Evolutionary conservation across 1,140 invertebrate species (phyloP).

Genomic region (Achatina immaculata): DNA sequence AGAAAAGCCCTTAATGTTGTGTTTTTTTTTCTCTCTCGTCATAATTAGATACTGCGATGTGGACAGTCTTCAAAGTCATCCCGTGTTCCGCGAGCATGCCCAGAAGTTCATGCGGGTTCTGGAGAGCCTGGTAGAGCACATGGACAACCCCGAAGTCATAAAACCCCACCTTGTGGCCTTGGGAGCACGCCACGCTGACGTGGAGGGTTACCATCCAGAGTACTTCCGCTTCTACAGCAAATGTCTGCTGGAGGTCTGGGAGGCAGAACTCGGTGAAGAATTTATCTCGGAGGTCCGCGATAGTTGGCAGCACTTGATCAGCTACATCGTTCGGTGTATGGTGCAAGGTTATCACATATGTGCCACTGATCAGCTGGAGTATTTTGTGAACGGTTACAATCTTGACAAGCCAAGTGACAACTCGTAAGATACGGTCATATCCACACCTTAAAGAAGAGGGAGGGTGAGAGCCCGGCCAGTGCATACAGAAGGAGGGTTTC

Average conservation of each 20-base stretch:
- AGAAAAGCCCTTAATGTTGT: too few relatives aligned
- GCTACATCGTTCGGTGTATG: conserved; percentile 51
- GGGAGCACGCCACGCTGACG: conserved; percentile 56
- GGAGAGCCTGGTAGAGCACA: conserved; percentile 52
- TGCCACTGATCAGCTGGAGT: conserved; percentile 41
- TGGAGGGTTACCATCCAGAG: conserved; percentile 50
- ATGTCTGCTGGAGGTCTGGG: conserved; percentile 57
- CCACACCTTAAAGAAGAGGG: too few relatives aligned
- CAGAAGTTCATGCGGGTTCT: conserved; percentile 55
- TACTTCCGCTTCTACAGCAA: conserved; percentile 57
- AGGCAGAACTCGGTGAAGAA: conserved; percentile 54
- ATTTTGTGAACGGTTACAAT: conserved; percentile 1
- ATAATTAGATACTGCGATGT: conserved; percentile 45
- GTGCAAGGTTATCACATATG: conserved; percentile 55
- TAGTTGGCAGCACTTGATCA: conserved; percentile 49
- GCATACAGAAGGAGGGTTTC: too few relatives aligned
- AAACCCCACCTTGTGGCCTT: conserved; percentile 51
- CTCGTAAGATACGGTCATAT: too few relatives aligned
- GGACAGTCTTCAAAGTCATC: conserved; percentile 40
- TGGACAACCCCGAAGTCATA: conserved; percentile 48
- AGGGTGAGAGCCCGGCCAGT: too few relatives aligned
- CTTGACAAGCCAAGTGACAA: too few relatives aligned
- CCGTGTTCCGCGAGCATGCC: conserved; percentile 49
- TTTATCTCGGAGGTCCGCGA: conserved; percentile 57
- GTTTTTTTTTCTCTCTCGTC: conserved; percentile 32